phyloP scores from a whole-genome alignment of 2,797 vertebrate species.

The Anabas testudineus region DNA sequence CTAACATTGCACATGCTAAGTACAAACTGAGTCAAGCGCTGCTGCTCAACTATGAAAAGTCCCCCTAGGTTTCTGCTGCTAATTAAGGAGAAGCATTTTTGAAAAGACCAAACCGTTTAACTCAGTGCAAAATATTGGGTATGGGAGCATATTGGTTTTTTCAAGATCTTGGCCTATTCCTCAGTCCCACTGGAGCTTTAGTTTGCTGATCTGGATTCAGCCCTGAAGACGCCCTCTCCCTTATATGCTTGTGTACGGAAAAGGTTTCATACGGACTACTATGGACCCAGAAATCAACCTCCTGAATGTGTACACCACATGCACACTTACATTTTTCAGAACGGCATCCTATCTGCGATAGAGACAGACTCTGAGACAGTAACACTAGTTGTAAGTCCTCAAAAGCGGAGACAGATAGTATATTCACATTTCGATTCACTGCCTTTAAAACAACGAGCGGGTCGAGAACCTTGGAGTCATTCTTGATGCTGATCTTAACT shows the following conservation, averaged over 20 bases:
- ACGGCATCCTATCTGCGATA: neutral
- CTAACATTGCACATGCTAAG: slow-evolving; percentile 72
- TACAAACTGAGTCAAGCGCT: slow-evolving; percentile 73
- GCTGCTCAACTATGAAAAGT: slow-evolving; percentile 72
- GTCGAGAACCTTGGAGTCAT: too few relatives aligned
- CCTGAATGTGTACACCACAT: neutral
- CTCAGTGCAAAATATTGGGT: slow-evolving; percentile 76
- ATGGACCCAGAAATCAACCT: slow-evolving; percentile 22
- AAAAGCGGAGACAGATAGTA: too few relatives aligned
- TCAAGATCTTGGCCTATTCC: slow-evolving; percentile 42
- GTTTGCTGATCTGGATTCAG: slow-evolving; percentile 57
- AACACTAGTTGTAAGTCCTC: too few relatives aligned
- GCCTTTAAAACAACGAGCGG: too few relatives aligned
- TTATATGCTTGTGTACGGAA: neutral
- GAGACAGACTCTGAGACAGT: neutral
- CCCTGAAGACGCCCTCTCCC: slow-evolving; percentile 37
- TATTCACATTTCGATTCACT: too few relatives aligned
- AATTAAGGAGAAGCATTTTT: slow-evolving; percentile 79
- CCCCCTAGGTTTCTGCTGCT: slow-evolving; percentile 77
- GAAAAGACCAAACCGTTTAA: slow-evolving; percentile 80
- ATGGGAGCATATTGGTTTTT: slow-evolving; percentile 70
- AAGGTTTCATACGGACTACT: slow-evolving; percentile 32
- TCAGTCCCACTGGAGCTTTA: slow-evolving; percentile 44
- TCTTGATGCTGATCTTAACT: too few relatives aligned
- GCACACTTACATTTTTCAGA: neutral